Base-by-base conservation (phyloP, 2,797 vertebrate genomes). In the Pygocentrus nattereri region DNA sequence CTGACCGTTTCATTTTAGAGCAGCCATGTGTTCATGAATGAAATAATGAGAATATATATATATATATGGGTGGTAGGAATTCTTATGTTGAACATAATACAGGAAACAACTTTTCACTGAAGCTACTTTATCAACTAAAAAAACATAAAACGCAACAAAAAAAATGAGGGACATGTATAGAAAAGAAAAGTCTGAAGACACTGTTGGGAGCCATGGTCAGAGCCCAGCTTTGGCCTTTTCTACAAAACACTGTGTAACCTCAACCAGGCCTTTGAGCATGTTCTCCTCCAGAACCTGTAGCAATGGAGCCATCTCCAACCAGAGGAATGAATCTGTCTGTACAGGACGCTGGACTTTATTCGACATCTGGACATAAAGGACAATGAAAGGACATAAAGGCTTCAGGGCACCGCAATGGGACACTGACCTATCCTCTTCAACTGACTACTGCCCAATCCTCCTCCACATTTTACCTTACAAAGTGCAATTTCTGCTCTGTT, bases 241-340 rank as follows among this genome's bases (percentile, higher is more conserved):
- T 88, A 80, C 31, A 74, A 90, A 93, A 90, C 93, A 94, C 93
- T 94, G 93, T 93, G 93, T 92, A 91, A 88, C 84, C 88, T 90
- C 74, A 82, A 78, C 74, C 80, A 79, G 82, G 84, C 79, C 85
- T 86, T 65, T 84, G 70, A 83, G 81, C 80, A 49, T 19, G 82
- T 82, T 87, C 88, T 85, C 75, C 83, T 84, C 85, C 86, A 89
- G 88, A 84, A 84, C 69, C 88, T 88, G 91, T 85, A 92, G 91
- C 91, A 91, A 72, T 69, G 82, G 82, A 84, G 79, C 44, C 1
- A 38, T 56, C 56, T 65, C 27, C 54, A 70, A 68, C 47, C 80
- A 56, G 52, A 50, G 82, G 84, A 84, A 78, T 73, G 83, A 83
- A 83, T 85, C 4, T 77, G 84, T 84, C 80, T 82, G 18, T 47